A percentile compares a stretch with the other conserved stretches of the same genome.
phyloP scores from a whole-genome alignment of 2,113 vertebrate species.

The Heterocephalus glaber region DNA sequence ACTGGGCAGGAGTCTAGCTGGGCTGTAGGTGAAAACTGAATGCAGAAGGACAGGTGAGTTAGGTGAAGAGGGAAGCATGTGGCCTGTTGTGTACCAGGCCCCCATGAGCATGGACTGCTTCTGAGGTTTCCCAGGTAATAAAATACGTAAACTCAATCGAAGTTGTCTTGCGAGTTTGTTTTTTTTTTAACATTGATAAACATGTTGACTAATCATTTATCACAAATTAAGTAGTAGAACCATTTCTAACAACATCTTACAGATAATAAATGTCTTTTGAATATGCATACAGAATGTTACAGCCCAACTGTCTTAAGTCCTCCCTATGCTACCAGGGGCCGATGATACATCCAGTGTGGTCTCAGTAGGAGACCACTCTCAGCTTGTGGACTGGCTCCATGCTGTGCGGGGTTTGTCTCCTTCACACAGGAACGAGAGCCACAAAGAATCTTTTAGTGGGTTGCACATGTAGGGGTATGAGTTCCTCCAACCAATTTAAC shows the following conservation, averaged over 20 bases:
- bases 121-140: not conserved
- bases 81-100: fast-evolving
- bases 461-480: not conserved
- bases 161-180: not conserved
- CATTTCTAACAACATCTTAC: conserved; percentile 50
- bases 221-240: conserved; percentile 68
- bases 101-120: not conserved
- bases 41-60: fast-evolving
- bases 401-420: not conserved
- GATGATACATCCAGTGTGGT: not conserved
- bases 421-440: not conserved
- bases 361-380: not conserved
- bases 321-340: not conserved
- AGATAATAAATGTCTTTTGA: conserved; percentile 54
- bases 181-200: conserved; percentile 63
- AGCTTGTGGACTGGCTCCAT: not conserved
- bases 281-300: not conserved
- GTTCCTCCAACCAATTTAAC: not conserved
- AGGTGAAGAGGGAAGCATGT: fast-evolving
- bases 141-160: conserved; percentile 31
- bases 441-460: not conserved
- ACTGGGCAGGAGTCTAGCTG: not conserved
- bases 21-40: not conserved
- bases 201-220: conserved; percentile 68
- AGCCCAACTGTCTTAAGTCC: not conserved